Conservation (phyloP, 2,113 vertebrate genomes). For the Oxygymnocypris stewartii region DNA sequence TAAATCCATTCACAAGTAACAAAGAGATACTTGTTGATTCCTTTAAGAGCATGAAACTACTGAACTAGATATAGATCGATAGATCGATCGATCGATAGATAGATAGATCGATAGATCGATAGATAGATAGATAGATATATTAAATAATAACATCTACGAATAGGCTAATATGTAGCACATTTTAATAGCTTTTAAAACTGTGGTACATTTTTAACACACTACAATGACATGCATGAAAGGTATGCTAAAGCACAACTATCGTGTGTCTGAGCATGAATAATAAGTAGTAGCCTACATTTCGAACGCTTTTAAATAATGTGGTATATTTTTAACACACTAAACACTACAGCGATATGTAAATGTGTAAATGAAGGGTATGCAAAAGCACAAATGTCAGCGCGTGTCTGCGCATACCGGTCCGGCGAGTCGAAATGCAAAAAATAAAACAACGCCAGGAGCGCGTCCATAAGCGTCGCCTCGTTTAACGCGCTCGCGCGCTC, state of each 20-base stretch:
- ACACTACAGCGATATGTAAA: not conserved
- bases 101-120: not conserved
- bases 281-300: not conserved
- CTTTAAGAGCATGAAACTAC: not conserved
- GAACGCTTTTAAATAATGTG: not conserved
- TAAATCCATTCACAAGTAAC: not conserved
- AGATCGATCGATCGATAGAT: not conserved
- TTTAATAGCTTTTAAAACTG: not conserved
- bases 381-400: not conserved
- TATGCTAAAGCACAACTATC: not conserved
- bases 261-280: not conserved
- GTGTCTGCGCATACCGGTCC: conserved; percentile 27
- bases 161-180: not conserved
- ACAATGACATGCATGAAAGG: not conserved
- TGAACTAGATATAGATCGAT: not conserved
- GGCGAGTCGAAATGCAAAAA: conserved; percentile 21
- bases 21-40: not conserved
- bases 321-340: not conserved
- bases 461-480: conserved; percentile 63
- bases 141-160: not conserved
- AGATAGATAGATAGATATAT: not conserved
- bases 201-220: not conserved
- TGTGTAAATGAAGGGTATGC: not conserved
- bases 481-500: conserved; percentile 22
- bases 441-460: not conserved